Percentiles rank a stretch among this genome's conserved stretches.
phyloP scores from a whole-genome alignment of 1,140 invertebrate genomes.

The Octopus bimaculoides region DNA sequence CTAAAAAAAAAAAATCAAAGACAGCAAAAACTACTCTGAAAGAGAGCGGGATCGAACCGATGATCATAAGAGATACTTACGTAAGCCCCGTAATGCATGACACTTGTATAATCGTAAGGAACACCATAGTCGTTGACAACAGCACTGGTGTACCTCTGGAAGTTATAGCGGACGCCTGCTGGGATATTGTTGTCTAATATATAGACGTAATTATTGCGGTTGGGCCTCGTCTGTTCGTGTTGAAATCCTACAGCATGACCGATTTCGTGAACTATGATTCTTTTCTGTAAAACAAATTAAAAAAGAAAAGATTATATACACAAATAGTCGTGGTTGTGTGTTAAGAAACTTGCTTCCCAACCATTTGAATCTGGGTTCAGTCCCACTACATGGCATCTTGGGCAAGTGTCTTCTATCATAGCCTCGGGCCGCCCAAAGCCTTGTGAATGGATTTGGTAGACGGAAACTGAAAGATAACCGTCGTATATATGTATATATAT shows the following conservation, averaged over 20 bases:
- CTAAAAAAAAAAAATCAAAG: too few species aligned
- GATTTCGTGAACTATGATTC: conserved; percentile 38
- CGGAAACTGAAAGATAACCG: too few species aligned
- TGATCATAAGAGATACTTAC: conserved; percentile 15
- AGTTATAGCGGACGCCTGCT: conserved; percentile 76
- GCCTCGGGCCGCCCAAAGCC: too few species aligned
- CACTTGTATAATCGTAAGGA: conserved; percentile 82
- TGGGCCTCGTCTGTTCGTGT: conserved; percentile 56
- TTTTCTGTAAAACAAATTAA: conserved; percentile 27
- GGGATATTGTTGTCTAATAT: conserved; percentile 47
- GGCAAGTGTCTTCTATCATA: too few species aligned
- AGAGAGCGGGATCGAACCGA: too few species aligned
- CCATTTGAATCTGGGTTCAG: too few species aligned
- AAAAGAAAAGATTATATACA: background rate
- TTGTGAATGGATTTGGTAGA: too few species aligned
- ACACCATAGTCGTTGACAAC: conserved; percentile 90
- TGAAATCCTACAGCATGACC: conserved; percentile 64
- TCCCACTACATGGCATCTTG: too few species aligned
- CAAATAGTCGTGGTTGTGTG: too few species aligned
- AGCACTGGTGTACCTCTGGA: conserved; percentile 88
- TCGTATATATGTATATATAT: too few species aligned
- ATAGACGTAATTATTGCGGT: conserved; percentile 52
- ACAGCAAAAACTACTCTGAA: too few species aligned
- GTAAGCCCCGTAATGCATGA: conserved; percentile 86
- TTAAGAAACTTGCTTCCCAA: too few species aligned